Evolutionary conservation across 2,888 invertebrate genomes (phyloP).

Genomic region (Caenorhabditis japonica): DNA sequence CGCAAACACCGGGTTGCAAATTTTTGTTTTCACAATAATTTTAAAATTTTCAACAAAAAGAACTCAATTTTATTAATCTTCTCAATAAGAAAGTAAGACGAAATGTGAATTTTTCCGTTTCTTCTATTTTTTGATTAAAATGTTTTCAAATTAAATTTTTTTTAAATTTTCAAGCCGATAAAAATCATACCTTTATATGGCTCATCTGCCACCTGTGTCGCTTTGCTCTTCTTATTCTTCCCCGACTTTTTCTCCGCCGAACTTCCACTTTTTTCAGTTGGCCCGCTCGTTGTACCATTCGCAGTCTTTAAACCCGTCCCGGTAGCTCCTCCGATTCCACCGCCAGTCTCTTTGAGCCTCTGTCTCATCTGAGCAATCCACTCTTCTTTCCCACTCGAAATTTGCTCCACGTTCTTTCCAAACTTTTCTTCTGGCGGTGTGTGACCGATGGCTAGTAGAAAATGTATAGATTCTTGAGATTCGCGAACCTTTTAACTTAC

Average conservation of each 20-base stretch:
- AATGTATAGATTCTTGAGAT: not conserved
- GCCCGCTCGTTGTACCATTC: conserved; percentile 22
- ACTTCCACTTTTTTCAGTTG: conserved; percentile 21
- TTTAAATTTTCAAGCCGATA: no score
- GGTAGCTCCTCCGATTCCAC: conserved; percentile 44
- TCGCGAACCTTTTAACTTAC: conserved; percentile 45
- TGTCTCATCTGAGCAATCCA: conserved; percentile 75
- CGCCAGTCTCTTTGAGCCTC: conserved; percentile 45
- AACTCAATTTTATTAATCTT: no score
- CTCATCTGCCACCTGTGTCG: conserved; percentile 57
- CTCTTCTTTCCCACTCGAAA: conserved; percentile 74
- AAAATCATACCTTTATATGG: conserved; percentile 67
- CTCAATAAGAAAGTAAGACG: no score
- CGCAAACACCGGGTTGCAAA: no score
- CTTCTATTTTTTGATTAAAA: no score
- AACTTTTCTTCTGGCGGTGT: conserved; percentile 64
- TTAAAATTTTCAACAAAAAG: no score
- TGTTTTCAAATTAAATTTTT: no score
- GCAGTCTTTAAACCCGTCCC: conserved; percentile 34
- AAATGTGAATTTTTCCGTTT: no score
- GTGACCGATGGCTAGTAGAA: conserved; percentile 58
- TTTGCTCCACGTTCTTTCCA: conserved; percentile 69
- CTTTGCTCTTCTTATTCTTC: conserved; percentile 46
- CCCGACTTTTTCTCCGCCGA: conserved; percentile 26
- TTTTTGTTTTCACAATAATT: no score